Percentiles rank a stretch among this genome's conserved stretches.
Evolutionary conservation across 2,888 invertebrate genomes (phyloP).

Genomic region (Clostera curtula): DNA sequence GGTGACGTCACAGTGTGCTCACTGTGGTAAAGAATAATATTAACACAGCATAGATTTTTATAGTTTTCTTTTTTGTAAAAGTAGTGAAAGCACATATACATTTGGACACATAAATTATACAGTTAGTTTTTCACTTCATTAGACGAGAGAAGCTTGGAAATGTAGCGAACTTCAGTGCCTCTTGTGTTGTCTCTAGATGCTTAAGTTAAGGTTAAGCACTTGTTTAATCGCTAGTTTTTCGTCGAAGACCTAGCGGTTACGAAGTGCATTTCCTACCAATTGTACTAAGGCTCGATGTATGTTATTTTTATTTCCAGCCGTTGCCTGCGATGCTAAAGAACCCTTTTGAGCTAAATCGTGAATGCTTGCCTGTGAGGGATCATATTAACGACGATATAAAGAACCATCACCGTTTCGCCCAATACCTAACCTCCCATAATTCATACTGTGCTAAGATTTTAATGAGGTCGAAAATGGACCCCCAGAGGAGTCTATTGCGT

Average conservation of each 20-base stretch:
- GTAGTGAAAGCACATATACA: conserved; percentile 34
- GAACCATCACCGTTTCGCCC: conserved; percentile 69
- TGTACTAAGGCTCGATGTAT: conserved; percentile 74
- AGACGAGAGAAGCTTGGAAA: conserved; percentile 18
- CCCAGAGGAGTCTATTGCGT: conserved; percentile 27
- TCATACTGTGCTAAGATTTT: conserved; percentile 68
- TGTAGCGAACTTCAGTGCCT: conserved; percentile 23
- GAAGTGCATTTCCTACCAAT: conserved; percentile 51
- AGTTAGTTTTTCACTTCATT: conserved; percentile 28
- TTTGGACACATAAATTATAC: conserved; percentile 29
- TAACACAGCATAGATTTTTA: conserved; percentile 16
- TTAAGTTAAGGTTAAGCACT: conserved; percentile 55
- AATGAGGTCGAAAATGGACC: conserved; percentile 32
- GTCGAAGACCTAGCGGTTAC: conserved; percentile 44
- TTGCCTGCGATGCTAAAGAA: conserved; percentile 75
- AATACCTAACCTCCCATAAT: conserved; percentile 63
- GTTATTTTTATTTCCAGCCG: conserved; percentile 76
- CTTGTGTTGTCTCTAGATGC: conserved; percentile 57
- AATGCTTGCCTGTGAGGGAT: conserved; percentile 75
- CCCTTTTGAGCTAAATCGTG: conserved; percentile 75
- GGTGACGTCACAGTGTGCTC: conserved; percentile 45
- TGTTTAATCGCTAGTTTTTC: conserved; percentile 47
- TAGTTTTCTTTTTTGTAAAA: conserved; percentile 13
- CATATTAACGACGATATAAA: conserved; percentile 72
- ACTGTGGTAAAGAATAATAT: conserved; percentile 37